phyloP scores from a whole-genome alignment of 2,888 invertebrate genomes.

The Pollenia amentaria region DNA sequence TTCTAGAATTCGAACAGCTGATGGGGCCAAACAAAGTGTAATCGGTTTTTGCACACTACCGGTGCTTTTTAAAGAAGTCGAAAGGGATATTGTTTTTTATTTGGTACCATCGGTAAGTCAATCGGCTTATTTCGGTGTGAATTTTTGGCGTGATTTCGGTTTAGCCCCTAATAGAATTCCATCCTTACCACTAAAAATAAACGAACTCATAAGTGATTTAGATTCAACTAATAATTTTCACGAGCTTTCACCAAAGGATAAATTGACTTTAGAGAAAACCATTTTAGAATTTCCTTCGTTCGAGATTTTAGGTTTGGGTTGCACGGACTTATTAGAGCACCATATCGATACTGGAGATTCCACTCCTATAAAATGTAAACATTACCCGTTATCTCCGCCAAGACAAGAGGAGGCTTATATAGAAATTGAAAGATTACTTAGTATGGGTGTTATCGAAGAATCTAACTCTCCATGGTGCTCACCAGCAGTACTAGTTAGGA shows the following conservation, averaged over 20 bases:
- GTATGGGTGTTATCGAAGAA: constrained; percentile 55
- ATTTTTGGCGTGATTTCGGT: too few relatives aligned
- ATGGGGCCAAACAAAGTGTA: constrained; percentile 1
- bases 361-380: constrained; percentile 47
- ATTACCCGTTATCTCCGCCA: constrained; percentile 62
- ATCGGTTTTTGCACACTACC: constrained; percentile 31
- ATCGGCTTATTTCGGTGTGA: not conserved
- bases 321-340: constrained; percentile 15
- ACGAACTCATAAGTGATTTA: not conserved
- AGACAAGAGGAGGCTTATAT: constrained; percentile 42
- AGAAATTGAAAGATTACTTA: constrained; percentile 52
- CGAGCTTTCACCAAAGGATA: not conserved
- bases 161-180: not conserved
- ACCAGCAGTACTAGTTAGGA: constrained; percentile 12
- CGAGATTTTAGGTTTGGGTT: constrained; percentile 12
- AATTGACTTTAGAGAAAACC: not conserved
- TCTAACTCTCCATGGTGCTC: constrained; percentile 50
- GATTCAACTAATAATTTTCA: not conserved
- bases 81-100: not conserved
- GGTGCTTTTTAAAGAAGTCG: constrained; percentile 13
- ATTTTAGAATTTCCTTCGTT: constrained; percentile 32
- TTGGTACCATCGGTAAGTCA: not conserved
- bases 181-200: not conserved
- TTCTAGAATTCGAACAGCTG: not conserved
- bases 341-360: constrained; percentile 40